Base-by-base conservation (phyloP, 2,113 vertebrate genomes). In the Platichthys flesus region DNA sequence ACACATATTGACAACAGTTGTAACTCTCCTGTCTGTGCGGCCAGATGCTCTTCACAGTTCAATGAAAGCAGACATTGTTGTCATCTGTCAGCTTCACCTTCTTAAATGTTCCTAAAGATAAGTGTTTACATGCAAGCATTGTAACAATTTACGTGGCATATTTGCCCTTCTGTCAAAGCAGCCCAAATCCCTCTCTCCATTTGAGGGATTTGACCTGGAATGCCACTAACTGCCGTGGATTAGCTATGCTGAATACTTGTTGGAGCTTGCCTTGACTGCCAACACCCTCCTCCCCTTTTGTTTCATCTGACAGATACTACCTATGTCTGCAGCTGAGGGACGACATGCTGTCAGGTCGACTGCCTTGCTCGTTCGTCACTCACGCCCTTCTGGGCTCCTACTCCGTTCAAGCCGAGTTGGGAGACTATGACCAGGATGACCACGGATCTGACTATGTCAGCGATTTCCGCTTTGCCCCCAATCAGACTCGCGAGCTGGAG, bases 301-400 rank as follows among this genome's bases (percentile, higher is more conserved):
- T 84, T 61, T 85, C 76, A 6, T 65, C 63, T 86, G 79, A 83
- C 92, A 99, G 98, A 93, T 99, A 99, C 93, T 99, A 99, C 94
- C 95, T 99, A 92, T 99, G 97, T 94, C 94, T 99, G 92, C 98
- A 99, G 94, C 95, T 99, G 91, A 96, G 97, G 76, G 96, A 98
- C 0, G 98, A 99, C 92, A 99, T 99, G 92, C 95, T 98, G 93
- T 97, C 96, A 0, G 98, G 98, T 6, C 97, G 97, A 0, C 93
- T 99, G 84, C 98, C 98, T 2, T 99, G 98, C 93, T 99, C 98
- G 49, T 99, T 99, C 0, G 98, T 98, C 92, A 99, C 98, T 0
- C 97, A 99, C 0, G 97, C 98, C 49, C 94, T 99, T 60, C 94
- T 99, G 88, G 98, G 98, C 77, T 99, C 98, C 82, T 99, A 99